Evolutionary conservation across 2,888 invertebrate species (phyloP).

Genomic region (Alloscopus bannaensis): DNA sequence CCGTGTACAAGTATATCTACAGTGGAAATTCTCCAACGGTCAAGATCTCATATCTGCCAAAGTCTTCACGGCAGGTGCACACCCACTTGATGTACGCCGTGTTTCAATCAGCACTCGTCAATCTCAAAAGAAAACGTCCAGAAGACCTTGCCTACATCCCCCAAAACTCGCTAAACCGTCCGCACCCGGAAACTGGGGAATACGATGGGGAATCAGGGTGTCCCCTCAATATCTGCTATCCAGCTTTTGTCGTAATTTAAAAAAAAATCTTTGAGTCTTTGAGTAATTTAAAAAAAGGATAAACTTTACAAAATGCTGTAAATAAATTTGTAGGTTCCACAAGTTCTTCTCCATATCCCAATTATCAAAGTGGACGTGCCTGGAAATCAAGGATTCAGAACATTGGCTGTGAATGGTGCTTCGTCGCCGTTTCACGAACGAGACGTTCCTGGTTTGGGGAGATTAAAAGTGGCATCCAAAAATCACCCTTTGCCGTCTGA

Average conservation of each 20-base stretch:
- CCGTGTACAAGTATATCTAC: conserved; percentile 41
- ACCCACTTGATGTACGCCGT: not conserved
- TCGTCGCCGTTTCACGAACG: conserved; percentile 10
- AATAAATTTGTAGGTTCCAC: conserved; percentile 20
- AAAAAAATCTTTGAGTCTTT: not conserved
- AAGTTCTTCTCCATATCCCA: conserved; percentile 35
- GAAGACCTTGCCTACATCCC: conserved; percentile 19
- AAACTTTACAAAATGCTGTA: not conserved
- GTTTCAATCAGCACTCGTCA: conserved; percentile 24
- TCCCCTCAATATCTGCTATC: conserved; percentile 63
- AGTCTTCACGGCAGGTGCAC: not conserved
- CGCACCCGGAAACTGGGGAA: not conserved
- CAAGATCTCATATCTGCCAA: not conserved
- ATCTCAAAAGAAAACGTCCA: conserved; percentile 1
- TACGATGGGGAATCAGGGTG: conserved; percentile 32
- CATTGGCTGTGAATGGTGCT: not conserved
- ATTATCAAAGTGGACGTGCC: conserved; percentile 24
- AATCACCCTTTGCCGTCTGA: conserved; percentile 19
- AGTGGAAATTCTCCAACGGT: conserved; percentile 18
- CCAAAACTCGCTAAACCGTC: conserved; percentile 14
- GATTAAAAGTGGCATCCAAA: conserved; percentile 4
- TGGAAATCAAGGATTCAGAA: conserved; percentile 11
- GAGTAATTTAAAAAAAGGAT: not conserved
- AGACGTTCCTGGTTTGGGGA: conserved; percentile 23
- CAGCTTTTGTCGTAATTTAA: conserved; percentile 57